phyloP scores from a whole-genome alignment of 2,797 vertebrate genomes.

The Pangasius macronema region DNA sequence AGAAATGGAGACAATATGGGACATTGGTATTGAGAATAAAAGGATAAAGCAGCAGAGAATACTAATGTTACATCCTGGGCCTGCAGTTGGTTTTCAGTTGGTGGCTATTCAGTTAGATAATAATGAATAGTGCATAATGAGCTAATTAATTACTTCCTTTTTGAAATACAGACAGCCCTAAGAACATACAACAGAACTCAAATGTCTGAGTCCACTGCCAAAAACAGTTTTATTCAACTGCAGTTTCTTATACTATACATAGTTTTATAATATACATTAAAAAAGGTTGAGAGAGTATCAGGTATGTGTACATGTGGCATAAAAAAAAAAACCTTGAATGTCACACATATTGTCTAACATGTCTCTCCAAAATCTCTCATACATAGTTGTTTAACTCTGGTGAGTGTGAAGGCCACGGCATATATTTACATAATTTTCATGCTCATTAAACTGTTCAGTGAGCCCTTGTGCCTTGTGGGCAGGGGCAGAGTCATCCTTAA shows the following conservation, averaged over 20 bases:
- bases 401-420: background rate
- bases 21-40: conserved; percentile 21
- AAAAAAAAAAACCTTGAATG: background rate
- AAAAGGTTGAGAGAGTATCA: background rate
- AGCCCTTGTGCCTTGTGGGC: background rate
- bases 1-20: background rate
- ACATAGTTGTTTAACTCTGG: background rate
- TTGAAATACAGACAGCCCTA: conserved; percentile 5
- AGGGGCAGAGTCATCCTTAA: background rate
- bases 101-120: conserved; percentile 3
- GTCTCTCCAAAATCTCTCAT: background rate
- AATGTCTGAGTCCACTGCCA: background rate
- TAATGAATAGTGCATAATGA: background rate
- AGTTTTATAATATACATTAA: background rate
- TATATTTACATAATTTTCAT: background rate
- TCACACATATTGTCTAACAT: background rate
- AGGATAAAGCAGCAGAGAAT: conserved; percentile 1
- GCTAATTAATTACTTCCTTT: conserved; percentile 11
- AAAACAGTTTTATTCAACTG: no score
- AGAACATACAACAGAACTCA: background rate
- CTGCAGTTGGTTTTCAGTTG: background rate
- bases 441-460: background rate
- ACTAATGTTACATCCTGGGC: background rate
- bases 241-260: no score
- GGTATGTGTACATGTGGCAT: background rate